Conservation (phyloP, 2,888 invertebrate species). For the Tupiocoris notatus region DNA sequence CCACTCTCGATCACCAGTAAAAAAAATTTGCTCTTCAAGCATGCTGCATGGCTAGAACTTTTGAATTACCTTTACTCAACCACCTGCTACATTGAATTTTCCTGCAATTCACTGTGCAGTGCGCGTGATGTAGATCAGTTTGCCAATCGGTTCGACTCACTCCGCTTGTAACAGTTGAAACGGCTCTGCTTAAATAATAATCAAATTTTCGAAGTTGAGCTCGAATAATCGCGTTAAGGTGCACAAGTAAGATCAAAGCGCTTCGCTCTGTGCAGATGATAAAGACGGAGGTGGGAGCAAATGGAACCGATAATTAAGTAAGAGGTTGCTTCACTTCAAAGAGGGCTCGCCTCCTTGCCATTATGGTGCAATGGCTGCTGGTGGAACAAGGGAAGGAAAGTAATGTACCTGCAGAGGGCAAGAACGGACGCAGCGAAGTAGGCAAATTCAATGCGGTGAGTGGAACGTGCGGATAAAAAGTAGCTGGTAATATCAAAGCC, state of each 20-base stretch:
- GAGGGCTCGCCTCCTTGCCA: neutral
- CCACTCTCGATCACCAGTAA: too few species aligned
- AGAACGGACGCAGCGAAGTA: neutral
- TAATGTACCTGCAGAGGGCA: too few species aligned
- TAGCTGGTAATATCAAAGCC: neutral
- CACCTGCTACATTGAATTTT: too few species aligned
- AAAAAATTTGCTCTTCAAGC: too few species aligned
- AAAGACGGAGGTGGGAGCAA: neutral
- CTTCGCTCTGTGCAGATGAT: neutral
- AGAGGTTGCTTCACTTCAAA: conserved; percentile 28
- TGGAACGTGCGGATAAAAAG: neutral
- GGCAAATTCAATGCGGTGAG: neutral
- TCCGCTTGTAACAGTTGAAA: neutral
- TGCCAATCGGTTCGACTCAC: too few species aligned
- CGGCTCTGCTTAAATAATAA: conserved; percentile 7
- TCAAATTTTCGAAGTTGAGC: conserved; percentile 23
- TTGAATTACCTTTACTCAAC: too few species aligned
- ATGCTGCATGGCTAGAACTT: too few species aligned
- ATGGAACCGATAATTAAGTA: conserved; percentile 34
- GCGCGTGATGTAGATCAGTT: too few species aligned
- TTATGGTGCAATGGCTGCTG: neutral
- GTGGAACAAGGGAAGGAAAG: too few species aligned
- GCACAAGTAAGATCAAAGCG: conserved; percentile 13
- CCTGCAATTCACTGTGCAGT: too few species aligned
- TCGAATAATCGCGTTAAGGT: conserved; percentile 31